Evolutionary conservation across 2,113 vertebrate species (phyloP).

Genomic region (Indicator indicator): DNA sequence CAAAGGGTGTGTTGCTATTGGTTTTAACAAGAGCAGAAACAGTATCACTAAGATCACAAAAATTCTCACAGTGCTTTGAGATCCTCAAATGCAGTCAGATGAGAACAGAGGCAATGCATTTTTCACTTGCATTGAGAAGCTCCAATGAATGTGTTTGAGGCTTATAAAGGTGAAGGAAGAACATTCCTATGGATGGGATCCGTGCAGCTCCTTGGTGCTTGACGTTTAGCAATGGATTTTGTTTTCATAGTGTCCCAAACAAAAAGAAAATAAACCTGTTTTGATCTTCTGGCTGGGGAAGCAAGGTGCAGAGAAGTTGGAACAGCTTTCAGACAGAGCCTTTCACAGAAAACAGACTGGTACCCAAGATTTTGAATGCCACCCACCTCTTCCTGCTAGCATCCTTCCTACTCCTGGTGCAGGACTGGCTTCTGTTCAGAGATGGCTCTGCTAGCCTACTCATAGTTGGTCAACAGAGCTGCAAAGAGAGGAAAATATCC

Average conservation of each 20-base stretch:
- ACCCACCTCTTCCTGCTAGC: not conserved
- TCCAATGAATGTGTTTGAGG: not conserved
- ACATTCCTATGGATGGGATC: not conserved
- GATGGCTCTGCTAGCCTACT: not conserved
- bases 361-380: not conserved
- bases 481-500: not conserved
- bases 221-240: not conserved
- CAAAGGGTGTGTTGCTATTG: not conserved
- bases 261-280: not conserved
- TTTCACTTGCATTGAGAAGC: not conserved
- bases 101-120: not conserved
- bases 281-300: not conserved
- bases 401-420: not conserved
- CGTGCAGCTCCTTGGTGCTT: not conserved
- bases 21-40: slow-evolving; percentile 2
- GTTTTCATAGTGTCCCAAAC: not conserved
- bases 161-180: not conserved
- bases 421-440: not conserved
- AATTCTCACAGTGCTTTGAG: not conserved
- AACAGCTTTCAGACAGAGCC: not conserved
- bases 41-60: not conserved
- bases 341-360: not conserved
- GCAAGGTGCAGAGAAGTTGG: not conserved
- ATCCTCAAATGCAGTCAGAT: not conserved
- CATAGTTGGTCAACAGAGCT: not conserved